These are phyloP conservation scores for Diachrysia chrysitis DNA, from an alignment of 2,888 invertebrate genomes.

Conservation along the genomic window DNA sequence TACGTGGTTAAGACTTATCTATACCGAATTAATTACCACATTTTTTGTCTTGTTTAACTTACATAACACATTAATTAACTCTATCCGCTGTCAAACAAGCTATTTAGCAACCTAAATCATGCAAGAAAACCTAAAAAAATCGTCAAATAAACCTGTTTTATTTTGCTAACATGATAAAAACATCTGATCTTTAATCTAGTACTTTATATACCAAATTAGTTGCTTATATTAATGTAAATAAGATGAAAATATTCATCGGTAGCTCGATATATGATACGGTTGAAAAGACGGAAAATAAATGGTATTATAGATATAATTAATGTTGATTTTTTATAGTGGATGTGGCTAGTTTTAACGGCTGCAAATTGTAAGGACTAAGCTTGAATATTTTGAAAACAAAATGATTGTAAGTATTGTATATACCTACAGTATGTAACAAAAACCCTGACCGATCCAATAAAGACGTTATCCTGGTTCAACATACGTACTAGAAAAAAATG, in stretches of 20 bases:
- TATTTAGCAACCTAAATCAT: neutral
- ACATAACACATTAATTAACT: neutral
- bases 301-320: neutral
- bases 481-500: too few species aligned
- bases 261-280: slow-evolving; percentile 34
- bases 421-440: too few species aligned
- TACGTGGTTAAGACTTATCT: too few species aligned
- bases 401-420: too few species aligned
- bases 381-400: too few species aligned
- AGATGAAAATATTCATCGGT: slow-evolving; percentile 14
- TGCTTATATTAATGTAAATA: slow-evolving; percentile 33
- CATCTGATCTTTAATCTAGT: slow-evolving; percentile 25
- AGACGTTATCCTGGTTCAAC: too few species aligned
- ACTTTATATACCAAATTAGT: slow-evolving; percentile 11
- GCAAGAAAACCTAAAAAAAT: slow-evolving; percentile 1
- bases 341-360: neutral
- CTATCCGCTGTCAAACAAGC: neutral
- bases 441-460: too few species aligned
- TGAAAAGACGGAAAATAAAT: neutral
- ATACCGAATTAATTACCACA: neutral
- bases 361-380: too few species aligned
- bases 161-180: neutral
- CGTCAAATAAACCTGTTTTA: neutral
- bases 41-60: neutral
- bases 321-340: neutral